A percentile compares a stretch with the other conserved stretches of the same genome.
phyloP scores from a whole-genome alignment of 2,797 vertebrate genomes.

The Eospalax fontanierii region DNA sequence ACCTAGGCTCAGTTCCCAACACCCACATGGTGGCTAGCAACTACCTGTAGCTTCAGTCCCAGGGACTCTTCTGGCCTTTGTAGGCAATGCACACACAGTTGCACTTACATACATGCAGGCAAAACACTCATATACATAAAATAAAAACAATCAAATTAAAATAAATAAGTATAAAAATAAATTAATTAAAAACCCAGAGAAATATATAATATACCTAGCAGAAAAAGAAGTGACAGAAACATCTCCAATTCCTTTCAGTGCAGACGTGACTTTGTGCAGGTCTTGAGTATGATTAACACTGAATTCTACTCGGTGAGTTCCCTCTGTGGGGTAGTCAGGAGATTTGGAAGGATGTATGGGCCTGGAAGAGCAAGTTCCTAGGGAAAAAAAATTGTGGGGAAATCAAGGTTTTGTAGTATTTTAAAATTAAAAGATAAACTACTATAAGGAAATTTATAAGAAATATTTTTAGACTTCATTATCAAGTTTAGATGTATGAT shows the following conservation, averaged over 20 bases:
- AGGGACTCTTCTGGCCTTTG: no score
- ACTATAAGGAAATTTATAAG: not conserved
- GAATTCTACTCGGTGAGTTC: conserved; percentile 93
- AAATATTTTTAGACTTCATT: conserved; percentile 40
- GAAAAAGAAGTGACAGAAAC: conserved; percentile 87
- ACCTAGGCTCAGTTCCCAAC: no score
- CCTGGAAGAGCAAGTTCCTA: conserved; percentile 87
- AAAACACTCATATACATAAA: no score
- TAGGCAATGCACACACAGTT: no score
- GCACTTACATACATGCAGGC: no score
- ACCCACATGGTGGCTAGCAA: no score
- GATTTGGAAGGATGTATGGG: conserved; percentile 88
- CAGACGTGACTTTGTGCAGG: conserved; percentile 88
- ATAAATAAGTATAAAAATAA: no score
- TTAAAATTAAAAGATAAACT: conserved; percentile 48
- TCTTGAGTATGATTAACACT: conserved; percentile 85
- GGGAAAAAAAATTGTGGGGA: conserved; percentile 29
- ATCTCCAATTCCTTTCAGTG: conserved; percentile 89
- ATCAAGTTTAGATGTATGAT: not conserved
- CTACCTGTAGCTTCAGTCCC: no score
- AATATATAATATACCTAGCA: conserved; percentile 90
- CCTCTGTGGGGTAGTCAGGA: conserved; percentile 78
- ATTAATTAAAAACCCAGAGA: not conserved
- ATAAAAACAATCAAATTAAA: no score
- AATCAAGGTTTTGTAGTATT: not conserved